Conservation (phyloP, 2,888 invertebrate genomes). For the Monochamus alternatus region DNA sequence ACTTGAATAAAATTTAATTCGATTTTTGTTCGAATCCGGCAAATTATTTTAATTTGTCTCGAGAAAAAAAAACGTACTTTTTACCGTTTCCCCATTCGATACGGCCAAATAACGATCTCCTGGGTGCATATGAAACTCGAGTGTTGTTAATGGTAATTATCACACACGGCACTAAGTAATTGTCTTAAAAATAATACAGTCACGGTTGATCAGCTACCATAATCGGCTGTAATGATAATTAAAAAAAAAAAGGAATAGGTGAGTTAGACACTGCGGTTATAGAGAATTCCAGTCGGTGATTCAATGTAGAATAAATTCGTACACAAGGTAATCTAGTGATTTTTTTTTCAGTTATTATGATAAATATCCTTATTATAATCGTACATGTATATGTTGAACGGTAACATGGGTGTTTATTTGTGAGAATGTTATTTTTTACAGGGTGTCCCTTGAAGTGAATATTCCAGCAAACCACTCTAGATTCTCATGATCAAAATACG, state of each 20-base stretch:
- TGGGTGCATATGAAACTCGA: not conserved
- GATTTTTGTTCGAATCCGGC: too few species aligned
- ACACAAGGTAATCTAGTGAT: conserved; percentile 51
- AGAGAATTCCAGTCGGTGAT: conserved; percentile 50
- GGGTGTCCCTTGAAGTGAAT: too few species aligned
- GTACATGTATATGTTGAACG: conserved; percentile 1
- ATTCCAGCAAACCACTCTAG: too few species aligned
- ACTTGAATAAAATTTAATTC: too few species aligned
- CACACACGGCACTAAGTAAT: not conserved
- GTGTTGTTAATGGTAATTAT: not conserved
- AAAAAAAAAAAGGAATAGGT: conserved; percentile 29
- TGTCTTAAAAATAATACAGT: conserved; percentile 20
- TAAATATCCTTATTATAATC: conserved; percentile 25
- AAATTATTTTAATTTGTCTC: too few species aligned
- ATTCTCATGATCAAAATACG: too few species aligned
- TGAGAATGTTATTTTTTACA: too few species aligned
- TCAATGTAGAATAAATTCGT: conserved; percentile 48
- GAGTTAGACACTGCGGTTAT: conserved; percentile 43
- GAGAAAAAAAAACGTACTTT: too few species aligned
- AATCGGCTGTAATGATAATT: conserved; percentile 11
- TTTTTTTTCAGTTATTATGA: conserved; percentile 23
- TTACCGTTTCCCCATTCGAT: not conserved
- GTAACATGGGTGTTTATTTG: conserved; percentile 16
- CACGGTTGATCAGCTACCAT: conserved; percentile 29
- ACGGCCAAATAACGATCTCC: not conserved